These are phyloP conservation scores for Clostera curtula DNA, from an alignment of 2,888 invertebrate species.

Conservation along the genomic window DNA sequence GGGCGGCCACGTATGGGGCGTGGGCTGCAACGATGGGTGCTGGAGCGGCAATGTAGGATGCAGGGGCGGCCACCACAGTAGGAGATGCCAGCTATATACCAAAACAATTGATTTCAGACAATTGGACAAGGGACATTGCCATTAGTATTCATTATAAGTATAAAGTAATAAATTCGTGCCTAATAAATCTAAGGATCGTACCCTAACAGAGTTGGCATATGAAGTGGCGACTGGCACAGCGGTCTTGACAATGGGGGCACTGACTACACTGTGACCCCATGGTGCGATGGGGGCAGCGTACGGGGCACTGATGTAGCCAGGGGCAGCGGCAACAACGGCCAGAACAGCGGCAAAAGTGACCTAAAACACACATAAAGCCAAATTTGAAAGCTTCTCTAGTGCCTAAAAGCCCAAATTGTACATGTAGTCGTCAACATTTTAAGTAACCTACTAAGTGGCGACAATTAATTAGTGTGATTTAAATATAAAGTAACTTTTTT, in stretches of 20 bases:
- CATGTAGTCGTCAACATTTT: no score
- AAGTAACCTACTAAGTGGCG: no score
- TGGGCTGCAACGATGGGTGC: constrained; percentile 45
- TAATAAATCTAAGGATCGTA: no score
- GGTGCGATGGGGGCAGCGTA: constrained; percentile 42
- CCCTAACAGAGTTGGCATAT: constrained; percentile 79
- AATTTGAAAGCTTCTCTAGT: no score
- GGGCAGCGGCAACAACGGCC: constrained; percentile 58
- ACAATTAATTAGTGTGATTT: no score
- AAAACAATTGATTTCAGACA: no score
- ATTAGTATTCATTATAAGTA: no score
- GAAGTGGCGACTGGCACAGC: constrained; percentile 77
- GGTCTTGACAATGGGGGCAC: constrained; percentile 58
- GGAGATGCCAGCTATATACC: constrained; percentile 56
- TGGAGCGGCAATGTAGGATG: constrained; percentile 44
- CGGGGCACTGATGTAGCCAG: constrained; percentile 56
- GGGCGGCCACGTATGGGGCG: constrained; percentile 42
- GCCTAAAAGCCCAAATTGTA: no score
- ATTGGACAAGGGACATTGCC: no score
- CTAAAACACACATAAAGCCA: constrained; percentile 51
- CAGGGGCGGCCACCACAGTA: constrained; percentile 47
- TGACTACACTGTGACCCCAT: constrained; percentile 49
- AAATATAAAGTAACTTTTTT: no score
- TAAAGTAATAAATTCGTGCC: no score
- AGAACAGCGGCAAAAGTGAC: constrained; percentile 66